Conservation (phyloP, 2,888 invertebrate genomes). For the Synanthedon vespiformis region DNA sequence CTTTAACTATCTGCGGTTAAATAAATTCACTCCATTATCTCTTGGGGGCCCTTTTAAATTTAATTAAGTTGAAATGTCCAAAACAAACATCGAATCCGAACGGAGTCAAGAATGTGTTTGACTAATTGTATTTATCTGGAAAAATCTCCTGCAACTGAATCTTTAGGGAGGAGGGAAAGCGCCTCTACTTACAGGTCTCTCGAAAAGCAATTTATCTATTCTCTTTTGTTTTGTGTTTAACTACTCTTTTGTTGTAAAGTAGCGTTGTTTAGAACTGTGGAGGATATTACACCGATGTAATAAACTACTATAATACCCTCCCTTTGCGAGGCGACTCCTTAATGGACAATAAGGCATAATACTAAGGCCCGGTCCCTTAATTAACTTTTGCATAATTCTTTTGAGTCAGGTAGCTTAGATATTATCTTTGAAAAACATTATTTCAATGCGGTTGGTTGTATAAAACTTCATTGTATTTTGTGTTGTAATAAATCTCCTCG, state of each 20-base stretch:
- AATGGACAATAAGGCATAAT: background rate
- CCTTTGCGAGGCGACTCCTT: background rate
- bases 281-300: background rate
- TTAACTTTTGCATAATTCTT: background rate
- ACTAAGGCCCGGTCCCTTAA: background rate
- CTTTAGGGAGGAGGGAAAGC: background rate
- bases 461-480: too few relatives aligned
- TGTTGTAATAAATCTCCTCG: too few relatives aligned
- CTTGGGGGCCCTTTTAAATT: constrained; percentile 8
- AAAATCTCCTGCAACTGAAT: background rate
- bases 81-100: too few relatives aligned
- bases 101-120: too few relatives aligned
- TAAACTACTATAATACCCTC: background rate
- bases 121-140: too few relatives aligned
- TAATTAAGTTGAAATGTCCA: constrained; percentile 10
- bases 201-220: background rate
- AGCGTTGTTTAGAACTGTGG: background rate
- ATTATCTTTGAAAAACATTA: background rate
- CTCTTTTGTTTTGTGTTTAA: background rate
- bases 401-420: background rate
- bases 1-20: constrained; percentile 9
- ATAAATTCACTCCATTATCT: constrained; percentile 5
- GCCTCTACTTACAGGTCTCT: background rate
- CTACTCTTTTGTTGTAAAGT: background rate
- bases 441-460: too few relatives aligned